These are phyloP conservation scores for Bombus pyrosoma DNA, from an alignment of 1,140 invertebrate species.

Conservation along the genomic window DNA sequence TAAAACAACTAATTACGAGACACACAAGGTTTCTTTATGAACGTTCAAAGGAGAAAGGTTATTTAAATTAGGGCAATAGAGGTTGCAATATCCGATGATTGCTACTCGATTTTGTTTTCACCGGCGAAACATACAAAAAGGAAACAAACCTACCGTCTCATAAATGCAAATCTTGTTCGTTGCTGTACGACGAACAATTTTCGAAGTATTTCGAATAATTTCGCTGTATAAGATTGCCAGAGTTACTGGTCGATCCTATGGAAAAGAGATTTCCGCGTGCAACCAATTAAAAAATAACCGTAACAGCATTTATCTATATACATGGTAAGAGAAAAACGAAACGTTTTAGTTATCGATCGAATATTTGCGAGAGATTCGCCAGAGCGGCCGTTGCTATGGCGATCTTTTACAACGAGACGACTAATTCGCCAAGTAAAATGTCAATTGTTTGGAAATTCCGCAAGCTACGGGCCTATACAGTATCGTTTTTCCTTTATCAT, in stretches of 20 bases:
- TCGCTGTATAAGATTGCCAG: too few relatives aligned
- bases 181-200: too few relatives aligned
- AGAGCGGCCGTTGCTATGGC: too few relatives aligned
- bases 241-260: too few relatives aligned
- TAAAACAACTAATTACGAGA: neutral
- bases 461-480: neutral
- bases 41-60: neutral
- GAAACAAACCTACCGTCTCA: too few relatives aligned
- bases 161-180: too few relatives aligned
- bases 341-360: neutral
- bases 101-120: too few relatives aligned
- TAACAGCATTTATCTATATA: neutral
- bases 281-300: neutral
- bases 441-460: neutral
- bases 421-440: neutral
- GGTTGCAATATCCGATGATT: too few relatives aligned
- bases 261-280: neutral
- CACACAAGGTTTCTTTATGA: neutral
- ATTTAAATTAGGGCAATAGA: neutral
- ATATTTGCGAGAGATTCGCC: neutral
- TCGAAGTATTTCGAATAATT: too few relatives aligned
- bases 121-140: too few relatives aligned
- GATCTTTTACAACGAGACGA: neutral
- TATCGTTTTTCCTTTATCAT: neutral
- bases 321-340: neutral